A percentile compares a stretch with the other conserved stretches of the same genome.
These are phyloP conservation scores for Eucidaris tribuloides DNA, from an alignment of 35 echinoderm and acorn worm species.

Conservation along the genomic window DNA sequence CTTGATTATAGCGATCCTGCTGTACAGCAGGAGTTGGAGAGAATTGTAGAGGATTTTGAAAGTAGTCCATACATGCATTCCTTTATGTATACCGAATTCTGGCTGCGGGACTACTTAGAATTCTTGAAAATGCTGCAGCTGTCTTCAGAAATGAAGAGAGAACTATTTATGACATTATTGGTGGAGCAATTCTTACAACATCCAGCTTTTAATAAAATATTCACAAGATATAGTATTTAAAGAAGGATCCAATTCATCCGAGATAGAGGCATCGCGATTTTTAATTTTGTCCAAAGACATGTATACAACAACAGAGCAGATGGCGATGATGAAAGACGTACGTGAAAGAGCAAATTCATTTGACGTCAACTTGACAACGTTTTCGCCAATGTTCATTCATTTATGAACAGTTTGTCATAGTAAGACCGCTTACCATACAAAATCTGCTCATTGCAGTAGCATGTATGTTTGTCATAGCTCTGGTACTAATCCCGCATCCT, in stretches of 20 bases:
- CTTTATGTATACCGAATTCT: slow-evolving; percentile 17
- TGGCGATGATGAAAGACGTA: slow-evolving; percentile 26
- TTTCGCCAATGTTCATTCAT: slow-evolving; percentile 44
- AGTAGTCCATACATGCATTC: slow-evolving; percentile 20
- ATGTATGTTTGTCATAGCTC: slow-evolving; percentile 59
- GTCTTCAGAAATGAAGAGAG: not conserved
- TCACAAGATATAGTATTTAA: slow-evolving; percentile 65
- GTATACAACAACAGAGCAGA: not conserved
- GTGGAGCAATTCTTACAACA: slow-evolving; percentile 26
- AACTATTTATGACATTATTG: slow-evolving; percentile 31
- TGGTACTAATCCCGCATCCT: slow-evolving; percentile 76
- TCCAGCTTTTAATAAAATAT: slow-evolving; percentile 35
- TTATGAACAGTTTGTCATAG: slow-evolving; percentile 51
- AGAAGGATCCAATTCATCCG: not conserved
- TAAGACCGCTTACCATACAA: slow-evolving; percentile 65
- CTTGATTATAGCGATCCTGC: slow-evolving; percentile 36
- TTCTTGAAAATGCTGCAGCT: not conserved
- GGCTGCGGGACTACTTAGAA: slow-evolving; percentile 53
- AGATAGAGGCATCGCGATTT: slow-evolving; percentile 40
- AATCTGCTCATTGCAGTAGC: slow-evolving; percentile 48
- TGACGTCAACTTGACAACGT: slow-evolving; percentile 17
- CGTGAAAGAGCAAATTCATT: slow-evolving; percentile 21
- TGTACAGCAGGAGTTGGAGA: slow-evolving; percentile 43
- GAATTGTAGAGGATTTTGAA: slow-evolving; percentile 42
- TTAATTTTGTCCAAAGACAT: slow-evolving; percentile 9